A percentile compares a stretch with the other conserved stretches of the same genome.
Conservation (phyloP, 2,888 invertebrate genomes). For the Zaprionus bogoriensis region DNA sequence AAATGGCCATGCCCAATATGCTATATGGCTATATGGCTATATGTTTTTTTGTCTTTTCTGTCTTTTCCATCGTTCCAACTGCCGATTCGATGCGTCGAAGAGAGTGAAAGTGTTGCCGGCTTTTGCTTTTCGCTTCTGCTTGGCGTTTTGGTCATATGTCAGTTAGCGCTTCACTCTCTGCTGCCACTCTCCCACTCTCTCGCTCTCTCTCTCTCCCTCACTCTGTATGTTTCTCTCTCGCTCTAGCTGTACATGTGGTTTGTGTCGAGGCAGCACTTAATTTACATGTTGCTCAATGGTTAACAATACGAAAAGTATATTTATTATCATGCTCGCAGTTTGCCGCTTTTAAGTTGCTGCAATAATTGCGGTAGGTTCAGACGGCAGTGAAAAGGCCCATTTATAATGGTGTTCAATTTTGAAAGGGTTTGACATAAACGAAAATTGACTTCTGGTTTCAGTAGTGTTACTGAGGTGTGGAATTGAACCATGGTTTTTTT, state of each 20-base stretch:
- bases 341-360: slow-evolving; percentile 12
- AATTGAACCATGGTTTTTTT: too few species aligned
- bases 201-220: not conserved
- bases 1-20: slow-evolving; percentile 30
- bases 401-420: not conserved
- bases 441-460: too few species aligned
- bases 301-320: slow-evolving; percentile 32
- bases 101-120: slow-evolving; percentile 72
- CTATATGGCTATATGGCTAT: not conserved
- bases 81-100: slow-evolving; percentile 17
- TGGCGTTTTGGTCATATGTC: slow-evolving; percentile 6
- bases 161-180: not conserved
- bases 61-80: not conserved
- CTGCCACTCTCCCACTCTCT: not conserved
- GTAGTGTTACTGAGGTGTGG: too few species aligned
- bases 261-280: slow-evolving; percentile 35
- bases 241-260: slow-evolving; percentile 12
- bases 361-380: slow-evolving; percentile 68
- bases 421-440: too few species aligned
- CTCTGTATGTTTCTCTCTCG: not conserved
- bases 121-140: too few species aligned
- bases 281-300: slow-evolving; percentile 54
- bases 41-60: slow-evolving; percentile 10
- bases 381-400: not conserved
- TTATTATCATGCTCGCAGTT: slow-evolving; percentile 8